Evolutionary conservation across 2,888 invertebrate species (phyloP).

Genomic region (Harpagoxenus sublaevis): DNA sequence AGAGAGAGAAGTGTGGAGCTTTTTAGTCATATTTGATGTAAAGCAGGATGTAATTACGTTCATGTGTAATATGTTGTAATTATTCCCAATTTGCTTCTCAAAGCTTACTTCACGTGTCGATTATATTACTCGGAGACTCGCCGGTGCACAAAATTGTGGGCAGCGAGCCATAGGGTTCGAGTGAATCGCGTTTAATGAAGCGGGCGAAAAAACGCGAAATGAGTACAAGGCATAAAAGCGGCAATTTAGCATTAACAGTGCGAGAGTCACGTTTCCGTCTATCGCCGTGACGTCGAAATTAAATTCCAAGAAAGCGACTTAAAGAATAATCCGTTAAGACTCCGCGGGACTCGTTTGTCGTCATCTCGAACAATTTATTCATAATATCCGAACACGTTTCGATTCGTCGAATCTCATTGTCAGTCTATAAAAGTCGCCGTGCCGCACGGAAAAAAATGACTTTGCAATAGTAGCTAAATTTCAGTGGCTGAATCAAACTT

Average conservation of each 20-base stretch:
- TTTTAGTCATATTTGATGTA: slow-evolving; percentile 34
- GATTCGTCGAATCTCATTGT: not conserved
- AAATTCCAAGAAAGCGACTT: slow-evolving; percentile 3
- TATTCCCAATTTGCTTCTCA: slow-evolving; percentile 47
- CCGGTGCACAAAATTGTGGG: slow-evolving; percentile 40
- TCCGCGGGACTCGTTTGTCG: not conserved
- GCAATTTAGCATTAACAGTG: slow-evolving; percentile 65
- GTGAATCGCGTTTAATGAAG: slow-evolving; percentile 72
- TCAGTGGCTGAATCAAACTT: too few relatives aligned
- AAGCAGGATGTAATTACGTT: slow-evolving; percentile 26
- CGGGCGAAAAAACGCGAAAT: slow-evolving; percentile 37
- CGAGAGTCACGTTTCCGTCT: slow-evolving; percentile 30
- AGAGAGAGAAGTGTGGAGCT: not conserved
- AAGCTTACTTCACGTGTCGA: slow-evolving; percentile 45
- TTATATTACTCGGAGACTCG: slow-evolving; percentile 41
- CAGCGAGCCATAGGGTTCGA: slow-evolving; percentile 42
- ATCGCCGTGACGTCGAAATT: not conserved
- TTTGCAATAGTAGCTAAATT: too few relatives aligned
- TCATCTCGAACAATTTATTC: not conserved
- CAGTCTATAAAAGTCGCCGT: not conserved
- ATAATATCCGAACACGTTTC: not conserved
- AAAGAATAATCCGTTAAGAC: not conserved
- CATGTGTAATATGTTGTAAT: slow-evolving; percentile 40
- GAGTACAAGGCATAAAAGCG: slow-evolving; percentile 43
- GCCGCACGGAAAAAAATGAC: too few relatives aligned